Evolutionary conservation across 2,113 vertebrate genomes (phyloP).

Genomic region (Cairina moschata): DNA sequence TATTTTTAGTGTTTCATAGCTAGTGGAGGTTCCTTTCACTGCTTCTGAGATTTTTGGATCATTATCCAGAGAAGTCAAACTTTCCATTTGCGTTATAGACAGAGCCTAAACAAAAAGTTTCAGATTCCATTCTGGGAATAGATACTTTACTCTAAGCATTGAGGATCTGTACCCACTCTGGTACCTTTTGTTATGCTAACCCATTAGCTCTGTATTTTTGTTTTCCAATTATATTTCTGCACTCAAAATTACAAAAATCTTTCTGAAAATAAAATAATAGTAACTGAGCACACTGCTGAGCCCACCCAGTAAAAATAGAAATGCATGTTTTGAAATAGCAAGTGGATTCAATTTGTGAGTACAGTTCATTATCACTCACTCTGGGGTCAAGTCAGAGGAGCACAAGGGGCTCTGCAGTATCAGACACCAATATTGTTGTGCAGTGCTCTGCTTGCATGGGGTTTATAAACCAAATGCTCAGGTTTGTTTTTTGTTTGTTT

Average conservation of each 20-base stretch:
- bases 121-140: neutral
- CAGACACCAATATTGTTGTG: neutral
- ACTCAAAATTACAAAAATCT: neutral
- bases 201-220: neutral
- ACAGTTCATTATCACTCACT: neutral
- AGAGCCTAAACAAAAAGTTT: neutral
- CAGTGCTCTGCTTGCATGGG: fast-evolving
- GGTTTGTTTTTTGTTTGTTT: neutral
- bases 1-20: neutral
- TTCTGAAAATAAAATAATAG: neutral
- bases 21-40: neutral
- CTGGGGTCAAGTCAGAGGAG: neutral
- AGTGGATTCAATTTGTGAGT: neutral
- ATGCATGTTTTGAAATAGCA: neutral
- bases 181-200: neutral
- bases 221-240: neutral
- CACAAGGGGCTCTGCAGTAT: neutral
- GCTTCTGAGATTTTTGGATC: neutral
- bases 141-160: neutral
- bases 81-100: neutral
- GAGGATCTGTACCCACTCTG: neutral
- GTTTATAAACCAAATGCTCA: neutral
- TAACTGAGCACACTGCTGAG: neutral
- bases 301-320: neutral
- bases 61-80: neutral